Conservation (phyloP, 2,113 vertebrate species). For the Epinephelus fuscoguttatus region DNA sequence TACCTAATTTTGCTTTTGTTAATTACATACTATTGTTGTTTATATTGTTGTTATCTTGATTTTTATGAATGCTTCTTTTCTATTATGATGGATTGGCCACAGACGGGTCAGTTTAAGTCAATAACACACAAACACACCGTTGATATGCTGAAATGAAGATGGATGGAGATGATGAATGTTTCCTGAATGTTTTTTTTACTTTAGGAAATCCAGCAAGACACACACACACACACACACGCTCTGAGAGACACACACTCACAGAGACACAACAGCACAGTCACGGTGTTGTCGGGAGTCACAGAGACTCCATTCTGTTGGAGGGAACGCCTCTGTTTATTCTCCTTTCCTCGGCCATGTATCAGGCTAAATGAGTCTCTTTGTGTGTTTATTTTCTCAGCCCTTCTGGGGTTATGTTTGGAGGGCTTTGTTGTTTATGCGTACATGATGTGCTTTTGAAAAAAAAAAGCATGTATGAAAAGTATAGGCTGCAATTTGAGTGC, state of each 20-base stretch:
- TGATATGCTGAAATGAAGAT: constrained; percentile 2
- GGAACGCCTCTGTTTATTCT: constrained; percentile 76
- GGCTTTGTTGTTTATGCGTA: constrained; percentile 64
- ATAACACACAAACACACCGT: constrained; percentile 1
- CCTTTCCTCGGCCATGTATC: constrained; percentile 53
- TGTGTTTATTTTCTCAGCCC: constrained; percentile 72
- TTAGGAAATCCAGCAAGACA: constrained; percentile 22
- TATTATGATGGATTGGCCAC: not conserved
- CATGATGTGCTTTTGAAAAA: constrained; percentile 51
- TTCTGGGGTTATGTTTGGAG: constrained; percentile 58
- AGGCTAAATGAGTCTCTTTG: constrained; percentile 65
- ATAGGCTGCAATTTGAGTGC: constrained; percentile 35
- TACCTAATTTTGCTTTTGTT: not conserved
- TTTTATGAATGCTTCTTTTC: not conserved
- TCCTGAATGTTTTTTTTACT: constrained; percentile 33
- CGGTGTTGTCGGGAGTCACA: constrained; percentile 51
- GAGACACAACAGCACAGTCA: constrained; percentile 46
- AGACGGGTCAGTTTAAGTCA: not conserved
- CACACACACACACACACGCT: constrained; percentile 18
- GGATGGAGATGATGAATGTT: constrained; percentile 17
- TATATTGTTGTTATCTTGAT: not conserved
- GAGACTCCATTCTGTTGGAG: constrained; percentile 66
- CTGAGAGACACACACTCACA: constrained; percentile 11
- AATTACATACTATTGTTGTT: not conserved
- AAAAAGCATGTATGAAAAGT: constrained; percentile 43